These are phyloP conservation scores for Cettia cetti DNA, from an alignment of 2,113 vertebrate species.

Conservation along the genomic window DNA sequence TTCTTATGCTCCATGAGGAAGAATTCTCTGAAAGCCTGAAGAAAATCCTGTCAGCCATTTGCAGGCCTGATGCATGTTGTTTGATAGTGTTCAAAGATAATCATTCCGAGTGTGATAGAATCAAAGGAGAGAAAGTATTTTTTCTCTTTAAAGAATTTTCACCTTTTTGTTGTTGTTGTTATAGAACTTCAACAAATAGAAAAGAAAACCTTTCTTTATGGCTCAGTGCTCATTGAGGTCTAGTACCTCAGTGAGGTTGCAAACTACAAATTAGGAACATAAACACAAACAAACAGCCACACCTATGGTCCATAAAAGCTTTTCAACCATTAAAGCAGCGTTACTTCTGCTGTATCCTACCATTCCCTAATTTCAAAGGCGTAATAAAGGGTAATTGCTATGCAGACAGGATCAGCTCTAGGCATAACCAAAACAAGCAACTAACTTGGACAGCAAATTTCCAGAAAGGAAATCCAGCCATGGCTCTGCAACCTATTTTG, in stretches of 20 bases:
- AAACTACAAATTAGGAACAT: conserved; percentile 58
- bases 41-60: conserved; percentile 24
- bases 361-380: conserved; percentile 45
- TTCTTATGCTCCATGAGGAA: neutral
- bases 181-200: neutral
- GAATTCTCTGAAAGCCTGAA: neutral
- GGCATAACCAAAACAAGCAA: conserved; percentile 48
- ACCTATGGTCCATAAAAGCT: conserved; percentile 53
- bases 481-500: neutral
- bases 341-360: conserved; percentile 3
- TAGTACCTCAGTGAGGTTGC: conserved; percentile 27
- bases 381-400: conserved; percentile 37
- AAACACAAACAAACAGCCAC: conserved; percentile 58
- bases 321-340: conserved; percentile 10
- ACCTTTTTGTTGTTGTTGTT: neutral
- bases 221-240: conserved; percentile 37
- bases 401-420: conserved; percentile 26
- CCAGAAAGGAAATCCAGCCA: neutral
- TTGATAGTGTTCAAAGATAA: neutral
- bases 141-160: neutral
- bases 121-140: neutral
- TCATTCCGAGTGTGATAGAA: neutral
- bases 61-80: neutral
- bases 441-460: conserved; percentile 26
- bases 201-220: neutral